Evolutionary conservation across 2,113 vertebrate species (phyloP).

Genomic region (Phrynocephalus versicolor): DNA sequence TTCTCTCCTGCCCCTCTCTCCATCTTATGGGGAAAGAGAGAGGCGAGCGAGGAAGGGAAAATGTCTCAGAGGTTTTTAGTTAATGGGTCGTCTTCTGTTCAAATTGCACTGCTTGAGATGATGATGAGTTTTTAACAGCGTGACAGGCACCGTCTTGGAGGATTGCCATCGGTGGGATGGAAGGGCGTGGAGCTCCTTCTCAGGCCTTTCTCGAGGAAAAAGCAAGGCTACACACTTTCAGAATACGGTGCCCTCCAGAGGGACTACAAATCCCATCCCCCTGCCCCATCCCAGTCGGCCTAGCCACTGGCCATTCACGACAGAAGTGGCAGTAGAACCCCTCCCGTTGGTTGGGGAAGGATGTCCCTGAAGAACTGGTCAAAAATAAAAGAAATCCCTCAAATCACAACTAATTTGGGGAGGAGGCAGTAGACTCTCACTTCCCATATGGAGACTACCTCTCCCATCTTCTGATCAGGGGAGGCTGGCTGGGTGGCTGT

Average conservation of each 20-base stretch:
- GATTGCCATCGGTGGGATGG: no score
- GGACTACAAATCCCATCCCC: no score
- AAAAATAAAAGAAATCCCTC: not conserved
- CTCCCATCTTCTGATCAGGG: not conserved
- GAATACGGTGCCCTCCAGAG: no score
- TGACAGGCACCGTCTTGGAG: not conserved
- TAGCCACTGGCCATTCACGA: no score
- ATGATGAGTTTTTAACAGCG: not conserved
- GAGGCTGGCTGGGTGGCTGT: no score
- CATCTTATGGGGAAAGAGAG: not conserved
- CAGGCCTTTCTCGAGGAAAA: not conserved
- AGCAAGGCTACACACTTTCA: no score
- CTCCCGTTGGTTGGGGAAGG: not conserved
- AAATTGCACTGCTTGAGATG: accelerated
- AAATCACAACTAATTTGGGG: not conserved
- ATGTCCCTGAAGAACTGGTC: not conserved
- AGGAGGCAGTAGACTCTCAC: no score
- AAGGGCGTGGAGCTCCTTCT: no score
- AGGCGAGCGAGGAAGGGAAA: not conserved
- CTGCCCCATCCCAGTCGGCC: no score
- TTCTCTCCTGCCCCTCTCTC: not conserved
- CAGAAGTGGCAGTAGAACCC: no score
- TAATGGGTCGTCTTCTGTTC: accelerated
- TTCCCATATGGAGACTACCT: not conserved
- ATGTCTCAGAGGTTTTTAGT: not conserved